Conservation (phyloP, 2,797 vertebrate species). For the Poeciliopsis gracilis region DNA sequence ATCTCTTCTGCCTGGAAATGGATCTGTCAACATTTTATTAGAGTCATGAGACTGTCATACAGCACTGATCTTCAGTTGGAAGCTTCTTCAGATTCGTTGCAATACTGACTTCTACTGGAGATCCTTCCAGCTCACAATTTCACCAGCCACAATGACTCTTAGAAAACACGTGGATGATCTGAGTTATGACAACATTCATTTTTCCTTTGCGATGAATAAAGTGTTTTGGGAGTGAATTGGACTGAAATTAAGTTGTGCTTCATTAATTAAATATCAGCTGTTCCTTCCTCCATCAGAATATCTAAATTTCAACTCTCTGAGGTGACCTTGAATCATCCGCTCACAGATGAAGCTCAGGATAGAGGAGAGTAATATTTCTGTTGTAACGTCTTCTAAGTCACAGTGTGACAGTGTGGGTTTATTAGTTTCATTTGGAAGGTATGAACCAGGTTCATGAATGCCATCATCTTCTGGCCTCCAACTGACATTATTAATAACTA, state of each 20-base stretch:
- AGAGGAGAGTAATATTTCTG: neutral
- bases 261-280: neutral
- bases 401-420: neutral
- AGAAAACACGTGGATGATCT: too few relatives aligned
- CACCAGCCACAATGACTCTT: too few relatives aligned
- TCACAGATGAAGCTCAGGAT: neutral
- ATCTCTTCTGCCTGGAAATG: too few relatives aligned
- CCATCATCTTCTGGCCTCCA: neutral
- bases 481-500: neutral
- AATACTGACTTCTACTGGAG: too few relatives aligned
- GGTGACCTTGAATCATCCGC: neutral
- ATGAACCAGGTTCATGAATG: neutral
- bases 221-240: too few relatives aligned
- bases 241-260: neutral
- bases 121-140: too few relatives aligned
- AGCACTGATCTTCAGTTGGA: too few relatives aligned
- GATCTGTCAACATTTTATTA: too few relatives aligned
- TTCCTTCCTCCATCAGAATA: neutral
- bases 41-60: too few relatives aligned
- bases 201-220: too few relatives aligned
- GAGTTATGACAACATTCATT: too few relatives aligned
- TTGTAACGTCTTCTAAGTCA: neutral
- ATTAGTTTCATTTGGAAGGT: neutral
- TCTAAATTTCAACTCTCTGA: neutral
- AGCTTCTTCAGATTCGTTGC: too few relatives aligned